phyloP scores from a whole-genome alignment of 2,113 vertebrate genomes.

The Larimichthys polyactis region DNA sequence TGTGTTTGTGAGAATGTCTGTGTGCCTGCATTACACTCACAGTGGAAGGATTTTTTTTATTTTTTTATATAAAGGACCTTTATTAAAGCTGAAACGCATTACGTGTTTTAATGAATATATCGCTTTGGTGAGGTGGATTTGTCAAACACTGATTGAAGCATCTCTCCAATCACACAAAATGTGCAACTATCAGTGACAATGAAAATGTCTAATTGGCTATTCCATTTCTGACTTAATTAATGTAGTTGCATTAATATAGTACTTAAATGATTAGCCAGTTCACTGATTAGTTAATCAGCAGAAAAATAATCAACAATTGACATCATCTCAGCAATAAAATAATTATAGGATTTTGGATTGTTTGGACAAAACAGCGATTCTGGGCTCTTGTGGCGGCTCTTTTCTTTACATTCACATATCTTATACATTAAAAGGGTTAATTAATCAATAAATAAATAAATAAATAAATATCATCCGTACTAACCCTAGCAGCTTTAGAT shows the following conservation, averaged over 20 bases:
- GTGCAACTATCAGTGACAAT: too few relatives aligned
- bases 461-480: not conserved
- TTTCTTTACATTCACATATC: not conserved
- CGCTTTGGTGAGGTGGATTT: not conserved
- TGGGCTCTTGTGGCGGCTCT: not conserved
- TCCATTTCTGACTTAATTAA: not conserved
- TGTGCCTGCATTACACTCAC: constrained; percentile 5
- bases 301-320: too few relatives aligned
- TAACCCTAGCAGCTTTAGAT: not conserved
- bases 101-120: not conserved
- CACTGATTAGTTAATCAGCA: not conserved
- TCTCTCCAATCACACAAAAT: not conserved
- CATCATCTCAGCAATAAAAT: too few relatives aligned
- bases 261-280: not conserved
- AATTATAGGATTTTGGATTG: not conserved
- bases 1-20: constrained; percentile 11
- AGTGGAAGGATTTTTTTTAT: not conserved
- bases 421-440: not conserved
- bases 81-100: not conserved
- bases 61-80: not conserved
- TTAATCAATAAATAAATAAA: not conserved
- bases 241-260: not conserved
- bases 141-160: not conserved
- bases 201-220: too few relatives aligned
- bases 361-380: not conserved